Conservation (phyloP, 2,113 vertebrate species). For the Urocitellus parryii region DNA sequence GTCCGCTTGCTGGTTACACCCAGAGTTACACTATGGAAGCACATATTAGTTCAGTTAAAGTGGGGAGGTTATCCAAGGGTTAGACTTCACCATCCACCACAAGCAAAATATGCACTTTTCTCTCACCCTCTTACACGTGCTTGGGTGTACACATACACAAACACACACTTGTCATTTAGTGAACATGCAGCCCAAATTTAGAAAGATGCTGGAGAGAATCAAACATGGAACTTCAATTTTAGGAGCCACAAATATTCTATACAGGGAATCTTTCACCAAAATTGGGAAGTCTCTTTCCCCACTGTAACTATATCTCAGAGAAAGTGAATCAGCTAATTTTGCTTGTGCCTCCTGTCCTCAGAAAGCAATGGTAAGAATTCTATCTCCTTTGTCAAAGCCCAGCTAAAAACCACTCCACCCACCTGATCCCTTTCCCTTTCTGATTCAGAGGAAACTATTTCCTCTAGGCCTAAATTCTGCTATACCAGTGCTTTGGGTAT, state of each 20-base stretch:
- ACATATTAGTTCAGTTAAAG: background rate
- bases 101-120: background rate
- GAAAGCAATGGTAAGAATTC: conserved; percentile 6
- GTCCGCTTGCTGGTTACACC: background rate
- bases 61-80: background rate
- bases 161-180: background rate
- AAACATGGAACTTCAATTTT: conserved; percentile 55
- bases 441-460: background rate
- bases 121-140: background rate
- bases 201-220: conserved; percentile 13
- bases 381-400: background rate
- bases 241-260: conserved; percentile 34
- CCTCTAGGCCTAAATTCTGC: background rate
- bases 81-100: background rate
- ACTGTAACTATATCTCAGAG: background rate
- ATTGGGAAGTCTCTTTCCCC: conserved; percentile 1
- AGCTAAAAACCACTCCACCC: background rate
- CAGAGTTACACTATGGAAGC: background rate
- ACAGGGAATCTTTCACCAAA: conserved; percentile 31
- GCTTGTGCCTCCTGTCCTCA: background rate
- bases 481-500: background rate
- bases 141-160: background rate
- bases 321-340: conserved; percentile 34
- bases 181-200: conserved; percentile 64
- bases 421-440: background rate